These are phyloP conservation scores for Cotesia congregata DNA, from an alignment of 2,888 invertebrate genomes.

Conservation along the genomic window DNA sequence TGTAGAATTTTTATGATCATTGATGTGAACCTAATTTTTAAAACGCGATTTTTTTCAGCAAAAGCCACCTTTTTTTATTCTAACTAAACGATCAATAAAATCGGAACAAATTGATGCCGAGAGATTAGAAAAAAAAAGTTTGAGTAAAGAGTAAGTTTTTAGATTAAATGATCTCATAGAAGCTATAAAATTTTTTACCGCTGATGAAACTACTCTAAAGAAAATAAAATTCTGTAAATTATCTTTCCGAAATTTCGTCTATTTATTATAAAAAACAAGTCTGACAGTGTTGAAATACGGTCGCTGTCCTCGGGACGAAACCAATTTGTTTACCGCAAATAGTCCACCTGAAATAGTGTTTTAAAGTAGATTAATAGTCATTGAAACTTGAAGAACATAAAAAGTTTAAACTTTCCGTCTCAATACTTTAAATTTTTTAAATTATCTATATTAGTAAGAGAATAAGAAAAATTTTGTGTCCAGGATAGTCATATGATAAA, in stretches of 20 bases:
- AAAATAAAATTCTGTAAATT: too few relatives aligned
- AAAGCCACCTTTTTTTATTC: background rate
- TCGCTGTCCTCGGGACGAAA: slow-evolving; percentile 20
- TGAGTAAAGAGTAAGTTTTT: too few relatives aligned
- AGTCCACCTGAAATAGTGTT: slow-evolving; percentile 9
- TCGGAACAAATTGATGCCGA: background rate
- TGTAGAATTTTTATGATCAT: too few relatives aligned
- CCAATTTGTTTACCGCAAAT: slow-evolving; percentile 28
- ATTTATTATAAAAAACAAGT: too few relatives aligned
- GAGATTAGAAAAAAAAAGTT: too few relatives aligned
- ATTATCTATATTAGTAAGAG: too few relatives aligned
- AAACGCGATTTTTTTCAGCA: background rate
- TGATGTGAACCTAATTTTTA: background rate
- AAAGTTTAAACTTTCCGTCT: too few relatives aligned
- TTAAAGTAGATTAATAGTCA: background rate
- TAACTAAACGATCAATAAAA: background rate
- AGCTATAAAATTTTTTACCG: background rate
- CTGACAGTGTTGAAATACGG: slow-evolving; percentile 6
- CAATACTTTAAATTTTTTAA: too few relatives aligned
- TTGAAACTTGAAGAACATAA: background rate
- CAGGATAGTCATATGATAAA: too few relatives aligned
- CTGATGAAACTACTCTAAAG: slow-evolving; percentile 8
- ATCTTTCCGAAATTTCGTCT: too few relatives aligned
- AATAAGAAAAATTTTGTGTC: too few relatives aligned
- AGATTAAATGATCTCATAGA: too few relatives aligned